These are phyloP conservation scores for Salvelinus fontinalis DNA, from an alignment of 2,113 vertebrate genomes.

Conservation along the genomic window DNA sequence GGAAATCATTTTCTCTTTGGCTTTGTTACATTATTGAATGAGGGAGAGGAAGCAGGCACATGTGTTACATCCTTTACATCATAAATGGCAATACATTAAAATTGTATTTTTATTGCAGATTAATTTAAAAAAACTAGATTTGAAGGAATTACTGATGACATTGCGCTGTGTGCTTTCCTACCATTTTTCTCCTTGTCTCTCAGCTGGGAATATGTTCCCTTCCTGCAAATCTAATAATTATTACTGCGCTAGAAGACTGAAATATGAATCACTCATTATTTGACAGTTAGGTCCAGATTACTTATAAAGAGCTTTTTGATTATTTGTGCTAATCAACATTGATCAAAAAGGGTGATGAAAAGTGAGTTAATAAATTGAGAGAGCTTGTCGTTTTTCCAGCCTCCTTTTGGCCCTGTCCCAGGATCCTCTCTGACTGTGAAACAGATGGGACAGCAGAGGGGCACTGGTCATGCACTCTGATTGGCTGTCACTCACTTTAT, in stretches of 20 bases:
- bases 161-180: not conserved
- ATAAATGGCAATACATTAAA: not conserved
- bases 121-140: not conserved
- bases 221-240: not conserved
- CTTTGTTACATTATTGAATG: slow-evolving; percentile 15
- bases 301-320: not conserved
- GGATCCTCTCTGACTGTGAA: slow-evolving; percentile 60
- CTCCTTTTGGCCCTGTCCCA: slow-evolving; percentile 57
- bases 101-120: too few relatives aligned
- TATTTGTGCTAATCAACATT: not conserved
- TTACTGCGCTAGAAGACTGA: not conserved
- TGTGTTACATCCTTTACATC: not conserved
- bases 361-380: not conserved
- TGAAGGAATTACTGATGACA: not conserved
- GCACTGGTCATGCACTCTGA: slow-evolving; percentile 63
- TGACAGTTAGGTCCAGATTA: too few relatives aligned
- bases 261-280: too few relatives aligned
- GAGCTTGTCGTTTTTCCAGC: slow-evolving; percentile 35
- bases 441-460: slow-evolving; percentile 74
- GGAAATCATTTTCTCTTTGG: slow-evolving; percentile 11
- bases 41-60: not conserved
- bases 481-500: slow-evolving; percentile 52
- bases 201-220: not conserved
- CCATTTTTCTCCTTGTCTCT: not conserved
- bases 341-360: not conserved